Evolutionary conservation across 2,888 invertebrate genomes (phyloP), one percentile per base, ranked within the genome.

Genomic region (Diogma glabrata): DNA sequence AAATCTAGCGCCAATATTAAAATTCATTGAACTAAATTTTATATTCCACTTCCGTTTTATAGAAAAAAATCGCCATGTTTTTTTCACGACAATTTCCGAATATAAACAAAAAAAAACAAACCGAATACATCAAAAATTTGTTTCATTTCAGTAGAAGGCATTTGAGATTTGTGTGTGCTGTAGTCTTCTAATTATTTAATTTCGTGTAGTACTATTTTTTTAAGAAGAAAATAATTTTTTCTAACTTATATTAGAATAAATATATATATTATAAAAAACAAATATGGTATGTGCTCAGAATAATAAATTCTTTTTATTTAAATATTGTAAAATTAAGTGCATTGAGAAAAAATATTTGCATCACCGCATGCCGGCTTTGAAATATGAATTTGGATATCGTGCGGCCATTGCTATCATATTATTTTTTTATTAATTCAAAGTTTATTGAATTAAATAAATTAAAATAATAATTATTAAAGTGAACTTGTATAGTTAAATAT

Each of bases 251-350:
- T 22, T 43, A 22, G n/a, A 43, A 40, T 40, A 40, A 20, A 40
- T 40, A 40, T 19, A 40, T 19, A 36, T 14, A 2, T 9, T 40
- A 40, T 8, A 45, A 19, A 23, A 26, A 16, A 26, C 14, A n/a
- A 46, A 46, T 26, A 46, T 46, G 46, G 46, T 46, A 46, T 24
- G 46, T 46, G 46, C 14, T 26, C n/a, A n/a, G n/a, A n/a, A n/a
- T 46, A 24, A 14, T 16, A 24, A 3, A 24, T 45, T 3, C 10
- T 12, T 43, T 43, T 22, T 22, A 22, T 22, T 26, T 46, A 26
- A 46, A 16, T 46, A 24, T 26, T 23, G 24, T 46, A 24, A 6
- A 20, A 45, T 22, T 45, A 4, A 24, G 46, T 26, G 26, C 23
- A 14, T 46, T 24, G 16, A n/a, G 16, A 24, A 16, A n/a, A 46